phyloP scores from a whole-genome alignment of 2,797 vertebrate species.

The Ctenochaetus hawaiiensis region DNA sequence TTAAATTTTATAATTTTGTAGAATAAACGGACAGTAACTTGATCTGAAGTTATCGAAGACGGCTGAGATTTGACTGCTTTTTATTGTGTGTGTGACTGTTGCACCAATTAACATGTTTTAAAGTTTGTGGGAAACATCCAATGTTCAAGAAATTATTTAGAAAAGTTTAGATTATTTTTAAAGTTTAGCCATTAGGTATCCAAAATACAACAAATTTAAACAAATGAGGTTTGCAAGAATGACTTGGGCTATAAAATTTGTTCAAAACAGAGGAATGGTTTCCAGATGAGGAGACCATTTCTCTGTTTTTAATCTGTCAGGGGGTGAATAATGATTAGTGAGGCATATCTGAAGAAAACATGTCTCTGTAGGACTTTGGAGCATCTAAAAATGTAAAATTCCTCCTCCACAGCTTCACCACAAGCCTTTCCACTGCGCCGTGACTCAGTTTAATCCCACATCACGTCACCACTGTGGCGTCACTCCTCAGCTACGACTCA shows the following conservation, averaged over 20 bases:
- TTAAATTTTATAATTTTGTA: not conserved
- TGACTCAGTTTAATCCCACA: slow-evolving; percentile 19
- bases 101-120: not conserved
- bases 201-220: too few relatives aligned
- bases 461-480: not conserved
- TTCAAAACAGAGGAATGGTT: not conserved
- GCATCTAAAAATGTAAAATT: not conserved
- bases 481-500: slow-evolving; percentile 10
- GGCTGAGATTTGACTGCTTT: too few relatives aligned
- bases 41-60: not conserved
- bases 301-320: not conserved
- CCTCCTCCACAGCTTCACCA: not conserved
- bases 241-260: too few relatives aligned
- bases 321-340: not conserved
- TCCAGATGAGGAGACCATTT: not conserved
- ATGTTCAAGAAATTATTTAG: too few relatives aligned
- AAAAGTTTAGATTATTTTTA: too few relatives aligned
- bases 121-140: too few relatives aligned
- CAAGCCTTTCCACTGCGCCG: not conserved
- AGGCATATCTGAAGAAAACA: not conserved
- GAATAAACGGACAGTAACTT: not conserved
- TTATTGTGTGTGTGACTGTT: too few relatives aligned
- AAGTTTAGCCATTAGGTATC: too few relatives aligned
- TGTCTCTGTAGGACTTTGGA: not conserved
- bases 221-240: too few relatives aligned